A percentile compares a stretch with the other conserved stretches of the same genome.
Evolutionary conservation across 2,888 invertebrate genomes (phyloP).

Genomic region (Bombylius discolor): DNA sequence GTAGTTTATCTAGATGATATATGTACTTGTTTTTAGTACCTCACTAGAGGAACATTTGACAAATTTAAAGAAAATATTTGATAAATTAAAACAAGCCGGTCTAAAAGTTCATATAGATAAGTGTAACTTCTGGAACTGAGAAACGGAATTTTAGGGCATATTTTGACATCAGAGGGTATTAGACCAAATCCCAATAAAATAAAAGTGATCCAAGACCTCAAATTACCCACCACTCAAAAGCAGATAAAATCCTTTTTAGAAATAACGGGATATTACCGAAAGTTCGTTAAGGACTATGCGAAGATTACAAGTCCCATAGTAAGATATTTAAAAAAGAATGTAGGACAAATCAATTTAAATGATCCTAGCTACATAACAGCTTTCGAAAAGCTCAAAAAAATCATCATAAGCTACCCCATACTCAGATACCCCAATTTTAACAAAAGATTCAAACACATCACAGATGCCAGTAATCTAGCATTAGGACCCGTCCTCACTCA

Average conservation of each 20-base stretch:
- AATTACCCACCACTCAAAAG: neutral
- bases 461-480: slow-evolving; percentile 18
- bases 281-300: slow-evolving; percentile 1
- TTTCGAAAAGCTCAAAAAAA: slow-evolving; percentile 1
- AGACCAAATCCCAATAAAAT: slow-evolving; percentile 38
- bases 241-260: slow-evolving; percentile 1
- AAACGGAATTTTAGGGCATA: slow-evolving; percentile 21
- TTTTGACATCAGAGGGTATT: slow-evolving; percentile 14
- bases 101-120: slow-evolving; percentile 13
- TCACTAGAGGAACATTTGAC: slow-evolving; percentile 11
- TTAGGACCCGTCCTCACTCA: slow-evolving; percentile 21
- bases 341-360: neutral
- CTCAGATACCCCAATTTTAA: slow-evolving; percentile 1
- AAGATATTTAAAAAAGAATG: neutral
- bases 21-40: slow-evolving; percentile 7
- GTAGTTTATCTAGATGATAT: slow-evolving; percentile 11
- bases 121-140: slow-evolving; percentile 15
- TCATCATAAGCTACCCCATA: neutral
- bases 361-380: neutral
- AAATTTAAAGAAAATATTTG: slow-evolving; percentile 8
- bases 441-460: slow-evolving; percentile 2
- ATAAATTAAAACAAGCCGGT: slow-evolving; percentile 5
- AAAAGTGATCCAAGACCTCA: slow-evolving; percentile 36
- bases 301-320: neutral
- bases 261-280: neutral